A percentile compares a stretch with the other conserved stretches of the same genome.
These are phyloP conservation scores for Grammomys surdaster DNA, from an alignment of 2,113 vertebrate species.

Conservation along the genomic window DNA sequence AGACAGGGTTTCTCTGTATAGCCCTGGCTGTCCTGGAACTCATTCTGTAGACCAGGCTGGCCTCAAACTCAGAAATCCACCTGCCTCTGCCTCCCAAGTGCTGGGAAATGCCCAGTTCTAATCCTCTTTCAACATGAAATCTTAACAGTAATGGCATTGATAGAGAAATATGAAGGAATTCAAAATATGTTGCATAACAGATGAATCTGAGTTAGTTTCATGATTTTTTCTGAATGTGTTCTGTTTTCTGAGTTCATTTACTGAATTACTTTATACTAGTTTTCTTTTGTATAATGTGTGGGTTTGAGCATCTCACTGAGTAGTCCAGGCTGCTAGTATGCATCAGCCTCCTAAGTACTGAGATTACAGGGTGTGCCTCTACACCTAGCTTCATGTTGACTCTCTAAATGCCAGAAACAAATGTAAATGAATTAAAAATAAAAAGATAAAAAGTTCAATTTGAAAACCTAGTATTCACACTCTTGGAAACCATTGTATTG, in stretches of 20 bases:
- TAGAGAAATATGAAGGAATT: neutral
- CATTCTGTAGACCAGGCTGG: no score
- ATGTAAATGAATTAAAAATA: neutral
- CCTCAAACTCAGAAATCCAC: no score
- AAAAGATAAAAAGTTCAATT: constrained; percentile 52
- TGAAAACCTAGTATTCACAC: neutral
- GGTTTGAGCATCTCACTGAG: neutral
- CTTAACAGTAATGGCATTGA: neutral
- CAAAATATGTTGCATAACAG: neutral
- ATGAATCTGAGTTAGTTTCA: neutral
- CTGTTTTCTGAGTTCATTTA: constrained; percentile 54
- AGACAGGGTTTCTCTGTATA: no score
- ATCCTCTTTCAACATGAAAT: constrained; percentile 23
- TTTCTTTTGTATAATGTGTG: constrained; percentile 11
- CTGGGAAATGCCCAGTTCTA: neutral
- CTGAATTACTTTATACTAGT: neutral
- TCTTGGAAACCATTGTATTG: constrained; percentile 37
- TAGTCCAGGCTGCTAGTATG: neutral
- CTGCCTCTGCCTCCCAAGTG: no score
- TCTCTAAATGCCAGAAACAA: constrained; percentile 41
- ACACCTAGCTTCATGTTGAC: neutral
- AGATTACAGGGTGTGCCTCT: neutral
- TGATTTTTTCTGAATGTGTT: constrained; percentile 58
- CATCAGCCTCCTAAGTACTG: neutral
- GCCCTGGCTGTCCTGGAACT: no score